Evolutionary conservation across 2,888 invertebrate genomes (phyloP).

Genomic region (Catocala nupta): DNA sequence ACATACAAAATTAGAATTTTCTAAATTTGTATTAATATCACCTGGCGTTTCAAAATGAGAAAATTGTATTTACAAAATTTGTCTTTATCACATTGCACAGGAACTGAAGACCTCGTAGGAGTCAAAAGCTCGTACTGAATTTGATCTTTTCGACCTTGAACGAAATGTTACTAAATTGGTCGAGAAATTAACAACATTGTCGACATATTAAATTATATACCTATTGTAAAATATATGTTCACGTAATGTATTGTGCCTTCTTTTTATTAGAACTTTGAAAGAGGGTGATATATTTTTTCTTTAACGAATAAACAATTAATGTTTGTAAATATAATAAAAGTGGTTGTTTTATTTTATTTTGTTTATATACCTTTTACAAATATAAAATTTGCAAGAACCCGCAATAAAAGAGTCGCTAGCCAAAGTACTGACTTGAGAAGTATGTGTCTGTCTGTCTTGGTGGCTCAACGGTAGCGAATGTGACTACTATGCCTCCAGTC

Average conservation of each 20-base stretch:
- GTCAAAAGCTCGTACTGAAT: not conserved
- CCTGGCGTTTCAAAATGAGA: too few relatives aligned
- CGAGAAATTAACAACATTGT: not conserved
- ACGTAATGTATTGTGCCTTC: slow-evolving; percentile 75
- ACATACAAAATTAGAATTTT: too few relatives aligned
- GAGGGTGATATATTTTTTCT: slow-evolving; percentile 83
- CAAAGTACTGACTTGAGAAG: too few relatives aligned
- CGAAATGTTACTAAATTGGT: not conserved
- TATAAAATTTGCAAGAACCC: too few relatives aligned
- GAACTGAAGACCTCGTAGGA: too few relatives aligned
- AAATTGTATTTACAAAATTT: too few relatives aligned
- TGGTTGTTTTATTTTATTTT: slow-evolving; percentile 47
- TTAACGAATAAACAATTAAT: slow-evolving; percentile 80
- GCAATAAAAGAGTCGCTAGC: too few relatives aligned
- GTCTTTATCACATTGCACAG: too few relatives aligned
- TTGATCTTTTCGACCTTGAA: not conserved
- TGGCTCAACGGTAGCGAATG: too few relatives aligned
- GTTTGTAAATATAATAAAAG: slow-evolving; percentile 81
- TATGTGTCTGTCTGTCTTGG: too few relatives aligned
- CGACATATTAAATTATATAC: slow-evolving; percentile 11
- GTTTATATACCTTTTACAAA: not conserved
- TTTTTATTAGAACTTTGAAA: slow-evolving; percentile 52
- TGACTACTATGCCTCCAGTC: too few relatives aligned
- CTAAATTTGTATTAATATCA: too few relatives aligned
- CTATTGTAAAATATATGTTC: slow-evolving; percentile 41